Percentiles rank a stretch among this genome's conserved stretches.
phyloP scores from a whole-genome alignment of 1,140 invertebrate species.

The Saccostrea glomerata region DNA sequence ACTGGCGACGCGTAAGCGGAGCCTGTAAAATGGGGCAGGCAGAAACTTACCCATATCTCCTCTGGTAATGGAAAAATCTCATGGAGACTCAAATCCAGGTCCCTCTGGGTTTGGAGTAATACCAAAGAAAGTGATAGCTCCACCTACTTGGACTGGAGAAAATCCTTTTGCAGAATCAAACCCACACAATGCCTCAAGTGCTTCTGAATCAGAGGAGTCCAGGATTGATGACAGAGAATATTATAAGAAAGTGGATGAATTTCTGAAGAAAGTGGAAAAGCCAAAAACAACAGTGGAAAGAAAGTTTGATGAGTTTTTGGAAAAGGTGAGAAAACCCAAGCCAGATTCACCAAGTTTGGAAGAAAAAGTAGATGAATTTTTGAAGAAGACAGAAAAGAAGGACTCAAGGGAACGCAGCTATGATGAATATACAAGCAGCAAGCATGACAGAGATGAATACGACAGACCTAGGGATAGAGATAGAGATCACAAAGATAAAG shows the following conservation, averaged over 20 bases:
- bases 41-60: neutral
- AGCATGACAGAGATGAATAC: conserved; percentile 31
- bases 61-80: neutral
- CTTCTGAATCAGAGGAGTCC: conserved; percentile 10
- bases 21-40: too few species aligned
- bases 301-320: conserved; percentile 47
- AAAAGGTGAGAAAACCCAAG: conserved; percentile 32
- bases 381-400: conserved; percentile 35
- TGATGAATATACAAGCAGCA: conserved; percentile 42
- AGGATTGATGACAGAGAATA: neutral
- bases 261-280: conserved; percentile 41
- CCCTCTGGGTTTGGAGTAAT: conserved; percentile 24
- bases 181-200: neutral
- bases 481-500: conserved; percentile 38
- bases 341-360: conserved; percentile 6
- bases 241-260: conserved; percentile 41
- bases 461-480: conserved; percentile 19
- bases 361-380: conserved; percentile 38
- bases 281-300: conserved; percentile 44
- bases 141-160: neutral
- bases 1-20: too few species aligned
- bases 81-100: neutral
- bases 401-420: conserved; percentile 1
- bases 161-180: neutral
- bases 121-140: neutral